These are phyloP conservation scores for Oligia latruncula DNA, from an alignment of 2,888 invertebrate genomes.

Conservation along the genomic window DNA sequence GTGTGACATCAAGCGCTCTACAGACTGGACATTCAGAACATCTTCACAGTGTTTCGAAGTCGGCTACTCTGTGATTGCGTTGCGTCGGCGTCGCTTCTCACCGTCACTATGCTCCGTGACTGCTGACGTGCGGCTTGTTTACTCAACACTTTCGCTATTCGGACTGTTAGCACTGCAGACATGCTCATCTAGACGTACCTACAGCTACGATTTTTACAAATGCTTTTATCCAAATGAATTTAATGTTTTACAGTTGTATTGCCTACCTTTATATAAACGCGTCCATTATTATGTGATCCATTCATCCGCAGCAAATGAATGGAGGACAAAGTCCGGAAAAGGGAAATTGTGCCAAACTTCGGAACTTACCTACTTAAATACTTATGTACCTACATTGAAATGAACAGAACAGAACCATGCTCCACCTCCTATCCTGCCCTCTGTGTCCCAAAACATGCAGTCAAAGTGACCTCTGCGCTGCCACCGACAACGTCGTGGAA, in stretches of 20 bases:
- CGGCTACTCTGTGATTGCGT: background rate
- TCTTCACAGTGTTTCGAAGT: background rate
- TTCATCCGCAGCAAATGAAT: constrained; percentile 10
- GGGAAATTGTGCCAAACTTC: constrained; percentile 12
- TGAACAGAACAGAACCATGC: no score
- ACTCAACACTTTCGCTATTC: constrained; percentile 56
- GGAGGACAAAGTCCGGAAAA: background rate
- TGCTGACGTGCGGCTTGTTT: constrained; percentile 35
- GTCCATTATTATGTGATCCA: background rate
- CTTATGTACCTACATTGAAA: background rate
- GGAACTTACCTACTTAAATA: background rate
- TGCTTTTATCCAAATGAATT: background rate
- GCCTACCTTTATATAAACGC: background rate
- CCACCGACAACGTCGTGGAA: no score
- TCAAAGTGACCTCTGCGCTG: no score
- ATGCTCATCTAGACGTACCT: background rate
- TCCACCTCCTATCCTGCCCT: no score
- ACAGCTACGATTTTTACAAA: background rate
- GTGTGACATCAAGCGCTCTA: background rate
- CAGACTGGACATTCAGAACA: constrained; percentile 8
- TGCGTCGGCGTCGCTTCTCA: constrained; percentile 47
- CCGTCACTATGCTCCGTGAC: constrained; percentile 20
- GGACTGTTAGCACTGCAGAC: background rate
- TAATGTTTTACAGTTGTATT: background rate
- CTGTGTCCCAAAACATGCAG: no score